Conservation (phyloP, 2,113 vertebrate species). For the Cavia porcellus region DNA sequence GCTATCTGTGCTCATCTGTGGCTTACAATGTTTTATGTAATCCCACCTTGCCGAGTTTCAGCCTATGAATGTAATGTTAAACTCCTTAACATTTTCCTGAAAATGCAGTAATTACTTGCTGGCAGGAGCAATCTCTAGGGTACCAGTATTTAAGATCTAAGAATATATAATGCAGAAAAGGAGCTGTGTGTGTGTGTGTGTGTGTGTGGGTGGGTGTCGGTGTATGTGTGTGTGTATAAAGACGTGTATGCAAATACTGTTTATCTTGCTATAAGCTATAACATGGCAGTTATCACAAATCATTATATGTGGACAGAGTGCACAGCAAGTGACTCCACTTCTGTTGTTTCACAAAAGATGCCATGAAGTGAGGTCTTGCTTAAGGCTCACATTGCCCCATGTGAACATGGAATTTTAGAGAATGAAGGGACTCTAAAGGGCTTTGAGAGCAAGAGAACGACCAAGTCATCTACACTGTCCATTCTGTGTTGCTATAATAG, state of each 20-base stretch:
- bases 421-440: background rate
- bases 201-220: background rate
- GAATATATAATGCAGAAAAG: background rate
- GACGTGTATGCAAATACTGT: accelerated
- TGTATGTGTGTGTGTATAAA: too few species aligned
- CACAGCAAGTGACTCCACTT: background rate
- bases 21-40: background rate
- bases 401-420: background rate
- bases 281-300: background rate
- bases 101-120: background rate
- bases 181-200: background rate
- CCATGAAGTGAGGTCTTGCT: background rate
- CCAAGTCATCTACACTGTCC: background rate
- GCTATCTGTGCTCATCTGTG: background rate
- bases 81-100: background rate
- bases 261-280: background rate
- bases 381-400: background rate
- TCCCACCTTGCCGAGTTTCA: background rate
- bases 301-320: accelerated
- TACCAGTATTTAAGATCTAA: background rate
- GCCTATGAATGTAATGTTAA: background rate
- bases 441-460: background rate
- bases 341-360: background rate
- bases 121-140: background rate
- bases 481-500: background rate